Conservation (phyloP, 2,113 vertebrate genomes). For the Odontesthes bonariensis region DNA sequence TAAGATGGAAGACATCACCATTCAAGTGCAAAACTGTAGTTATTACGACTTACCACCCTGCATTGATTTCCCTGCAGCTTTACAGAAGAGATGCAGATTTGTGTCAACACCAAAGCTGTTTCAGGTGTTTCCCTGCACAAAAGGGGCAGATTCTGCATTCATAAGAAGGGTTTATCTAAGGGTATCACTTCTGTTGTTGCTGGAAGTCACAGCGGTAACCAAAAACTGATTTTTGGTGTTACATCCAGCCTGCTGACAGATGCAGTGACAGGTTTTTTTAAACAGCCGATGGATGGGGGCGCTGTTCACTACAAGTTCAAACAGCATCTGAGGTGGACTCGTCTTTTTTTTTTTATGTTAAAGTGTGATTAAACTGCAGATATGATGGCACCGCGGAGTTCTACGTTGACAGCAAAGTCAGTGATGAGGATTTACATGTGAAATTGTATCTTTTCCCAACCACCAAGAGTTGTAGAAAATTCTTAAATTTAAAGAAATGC, state of each 20-base stretch:
- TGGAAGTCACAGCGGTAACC: too few relatives aligned
- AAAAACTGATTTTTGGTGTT: too few relatives aligned
- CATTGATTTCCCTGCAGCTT: not conserved
- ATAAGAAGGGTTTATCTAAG: too few relatives aligned
- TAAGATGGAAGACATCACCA: not conserved
- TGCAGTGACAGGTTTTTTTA: slow-evolving; percentile 28
- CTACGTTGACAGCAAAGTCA: not conserved
- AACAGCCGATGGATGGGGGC: slow-evolving; percentile 38
- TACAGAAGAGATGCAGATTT: not conserved
- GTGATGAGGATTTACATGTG: not conserved
- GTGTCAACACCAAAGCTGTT: not conserved
- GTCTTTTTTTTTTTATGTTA: not conserved
- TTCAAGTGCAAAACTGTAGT: not conserved
- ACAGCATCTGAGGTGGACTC: not conserved
- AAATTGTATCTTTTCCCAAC: too few relatives aligned
- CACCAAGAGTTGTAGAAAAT: too few relatives aligned
- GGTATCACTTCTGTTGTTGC: too few relatives aligned
- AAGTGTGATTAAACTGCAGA: not conserved
- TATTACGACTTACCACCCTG: not conserved
- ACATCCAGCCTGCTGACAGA: not conserved
- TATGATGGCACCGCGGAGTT: not conserved
- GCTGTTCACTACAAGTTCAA: slow-evolving; percentile 55
- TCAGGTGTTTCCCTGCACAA: not conserved
- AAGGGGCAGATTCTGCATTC: not conserved
- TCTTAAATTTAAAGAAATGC: too few relatives aligned